Percentiles rank a stretch among this genome's conserved stretches.
These are phyloP conservation scores for Xylota segnis DNA, from an alignment of 2,888 invertebrate species.

Conservation along the genomic window DNA sequence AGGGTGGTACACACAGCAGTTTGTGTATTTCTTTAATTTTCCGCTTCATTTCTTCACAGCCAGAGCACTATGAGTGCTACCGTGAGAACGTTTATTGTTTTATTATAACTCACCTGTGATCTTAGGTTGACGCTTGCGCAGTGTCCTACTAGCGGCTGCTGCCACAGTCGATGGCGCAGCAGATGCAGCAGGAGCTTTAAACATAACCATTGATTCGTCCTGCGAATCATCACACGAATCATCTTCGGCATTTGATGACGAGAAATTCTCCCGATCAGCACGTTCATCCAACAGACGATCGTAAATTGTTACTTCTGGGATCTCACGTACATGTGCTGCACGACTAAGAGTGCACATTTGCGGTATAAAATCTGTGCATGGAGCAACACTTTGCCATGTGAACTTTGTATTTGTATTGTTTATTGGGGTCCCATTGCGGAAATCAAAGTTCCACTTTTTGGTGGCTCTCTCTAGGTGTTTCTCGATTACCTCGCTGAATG, in stretches of 20 bases:
- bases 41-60: slow-evolving; percentile 50
- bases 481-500: slow-evolving; percentile 82
- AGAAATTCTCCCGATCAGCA: slow-evolving; percentile 82
- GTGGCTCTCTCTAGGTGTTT: slow-evolving; percentile 87
- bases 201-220: slow-evolving; percentile 80
- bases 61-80: neutral
- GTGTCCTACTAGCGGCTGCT: slow-evolving; percentile 70
- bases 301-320: slow-evolving; percentile 77
- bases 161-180: slow-evolving; percentile 76
- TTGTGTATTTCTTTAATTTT: slow-evolving; percentile 60
- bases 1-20: slow-evolving; percentile 20
- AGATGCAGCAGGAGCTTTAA: slow-evolving; percentile 79
- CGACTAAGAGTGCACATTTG: slow-evolving; percentile 84
- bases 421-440: slow-evolving; percentile 82
- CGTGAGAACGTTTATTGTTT: slow-evolving; percentile 44
- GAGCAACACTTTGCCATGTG: slow-evolving; percentile 84
- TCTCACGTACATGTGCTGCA: slow-evolving; percentile 83
- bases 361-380: slow-evolving; percentile 82
- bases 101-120: slow-evolving; percentile 83
- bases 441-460: slow-evolving; percentile 84
- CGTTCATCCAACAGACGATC: slow-evolving; percentile 82
- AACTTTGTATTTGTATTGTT: slow-evolving; percentile 79
- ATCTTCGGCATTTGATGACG: slow-evolving; percentile 78
- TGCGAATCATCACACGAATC: slow-evolving; percentile 83
- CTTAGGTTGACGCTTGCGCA: slow-evolving; percentile 83